A percentile compares a stretch with the other conserved stretches of the same genome.
phyloP scores from a whole-genome alignment of 2,113 vertebrate genomes.

The Leptosomus discolor region DNA sequence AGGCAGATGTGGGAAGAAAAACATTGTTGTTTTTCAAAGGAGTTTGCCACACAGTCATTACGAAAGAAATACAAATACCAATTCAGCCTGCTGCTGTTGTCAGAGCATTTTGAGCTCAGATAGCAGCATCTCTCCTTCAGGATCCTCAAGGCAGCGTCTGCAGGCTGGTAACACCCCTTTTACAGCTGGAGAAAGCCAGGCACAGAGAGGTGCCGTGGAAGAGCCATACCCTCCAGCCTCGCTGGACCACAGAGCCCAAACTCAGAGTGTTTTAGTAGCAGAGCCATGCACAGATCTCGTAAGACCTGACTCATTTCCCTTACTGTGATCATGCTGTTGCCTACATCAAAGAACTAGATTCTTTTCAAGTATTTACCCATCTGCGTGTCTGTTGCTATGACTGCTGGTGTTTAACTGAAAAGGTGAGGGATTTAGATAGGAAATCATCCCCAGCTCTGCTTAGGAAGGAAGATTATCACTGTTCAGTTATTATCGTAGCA shows the following conservation, averaged over 20 bases:
- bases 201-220: not conserved
- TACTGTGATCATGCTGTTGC: not conserved
- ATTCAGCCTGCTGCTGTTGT: not conserved
- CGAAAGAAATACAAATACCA: not conserved
- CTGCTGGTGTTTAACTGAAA: not conserved
- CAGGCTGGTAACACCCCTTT: not conserved
- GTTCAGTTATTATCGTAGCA: not conserved
- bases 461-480: not conserved
- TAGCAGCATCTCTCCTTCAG: not conserved
- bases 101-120: not conserved
- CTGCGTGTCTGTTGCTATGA: slow-evolving; percentile 20
- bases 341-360: slow-evolving; percentile 9
- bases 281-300: not conserved
- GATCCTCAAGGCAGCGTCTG: not conserved
- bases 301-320: not conserved
- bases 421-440: slow-evolving; percentile 10
- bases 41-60: not conserved
- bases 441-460: not conserved
- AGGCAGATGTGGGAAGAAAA: not conserved
- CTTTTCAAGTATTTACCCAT: not conserved
- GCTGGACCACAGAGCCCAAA: not conserved
- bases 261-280: not conserved
- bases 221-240: not conserved
- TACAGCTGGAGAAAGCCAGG: not conserved
- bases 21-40: not conserved